Evolutionary conservation across 35 echinoderm and acorn worm species (phyloP), one percentile per base, ranked within the genome.

Genomic region (Heliocidaris tuberculata): DNA sequence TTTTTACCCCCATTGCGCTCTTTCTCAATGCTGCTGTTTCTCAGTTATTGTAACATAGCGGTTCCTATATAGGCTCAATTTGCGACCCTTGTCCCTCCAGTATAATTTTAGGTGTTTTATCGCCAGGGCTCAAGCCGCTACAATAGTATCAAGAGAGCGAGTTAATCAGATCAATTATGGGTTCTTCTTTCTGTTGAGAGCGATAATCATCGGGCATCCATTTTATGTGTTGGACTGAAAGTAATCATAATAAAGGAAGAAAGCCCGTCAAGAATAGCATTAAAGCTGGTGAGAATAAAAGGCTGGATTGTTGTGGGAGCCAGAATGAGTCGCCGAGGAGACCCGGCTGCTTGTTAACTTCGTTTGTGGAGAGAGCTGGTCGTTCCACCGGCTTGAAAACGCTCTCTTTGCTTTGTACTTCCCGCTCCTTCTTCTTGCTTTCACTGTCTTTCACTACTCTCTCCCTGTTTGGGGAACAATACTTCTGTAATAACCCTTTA

Each of bases 141-240:
- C 47, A 89, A 89, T 89, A 48, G 87, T 27, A 47, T 89, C 87
- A 89, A 47, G 31, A 48, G 31, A 89, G 47, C 31, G 47, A 89
- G 87, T 89, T 89, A 89, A 89, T 89, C 31, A 89, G 87, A 89
- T 89, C 87, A 89, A 89, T 89, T 89, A 89, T 89, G 31, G 87
- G 19, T 89, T 89, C 87, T 89, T 89, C 47, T 89, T 89, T 89
- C 31, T 89, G 31, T 89, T 89, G 87, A 48, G 31, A 7, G 47
- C 87, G 87, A 89, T 89, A 89, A 89, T 89, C 87, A 89, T 89
- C 87, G 47, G 31, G 29, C 35, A 48, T 89, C 87, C 31, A 89
- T 48, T 89, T 89, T 47, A 89, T 48, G 87, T 89, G 87, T 89
- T 47, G 87, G 65, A 78, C 65, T 78, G 65, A 78, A n/a, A 27